Evolutionary conservation across 2,797 vertebrate genomes (phyloP).

Genomic region (Hippoglossus hippoglossus): DNA sequence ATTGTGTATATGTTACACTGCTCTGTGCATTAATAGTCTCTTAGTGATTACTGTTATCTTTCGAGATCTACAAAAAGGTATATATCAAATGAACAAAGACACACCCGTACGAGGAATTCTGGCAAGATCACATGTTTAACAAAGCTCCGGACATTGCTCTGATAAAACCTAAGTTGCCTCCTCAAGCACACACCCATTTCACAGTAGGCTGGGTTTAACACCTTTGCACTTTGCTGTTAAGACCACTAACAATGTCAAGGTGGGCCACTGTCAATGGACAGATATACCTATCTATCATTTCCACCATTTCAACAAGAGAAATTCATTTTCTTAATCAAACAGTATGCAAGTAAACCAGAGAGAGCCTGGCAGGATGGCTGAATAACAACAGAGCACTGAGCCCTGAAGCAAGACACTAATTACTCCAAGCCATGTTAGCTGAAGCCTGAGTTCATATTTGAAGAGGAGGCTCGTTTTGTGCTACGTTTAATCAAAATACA

Average conservation of each 20-base stretch:
- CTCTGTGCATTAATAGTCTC: not conserved
- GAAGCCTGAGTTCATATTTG: not conserved
- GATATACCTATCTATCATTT: not conserved
- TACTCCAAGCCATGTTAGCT: not conserved
- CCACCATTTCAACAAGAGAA: not conserved
- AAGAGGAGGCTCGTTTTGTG: conserved; percentile 6
- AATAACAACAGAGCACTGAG: not conserved
- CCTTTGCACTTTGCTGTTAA: conserved; percentile 10
- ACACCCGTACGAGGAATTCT: conserved; percentile 37
- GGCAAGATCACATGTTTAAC: conserved; percentile 27
- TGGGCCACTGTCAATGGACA: not conserved
- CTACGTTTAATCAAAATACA: conserved; percentile 19
- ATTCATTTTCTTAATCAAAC: not conserved
- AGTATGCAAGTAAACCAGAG: not conserved
- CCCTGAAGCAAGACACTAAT: conserved; percentile 16
- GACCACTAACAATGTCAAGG: not conserved
- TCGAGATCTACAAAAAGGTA: conserved; percentile 1
- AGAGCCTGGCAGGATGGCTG: not conserved
- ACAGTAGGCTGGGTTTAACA: conserved; percentile 5
- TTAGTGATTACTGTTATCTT: not conserved
- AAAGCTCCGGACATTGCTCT: conserved; percentile 36
- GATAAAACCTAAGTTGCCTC: conserved; percentile 24
- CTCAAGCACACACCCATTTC: conserved; percentile 15
- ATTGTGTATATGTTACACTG: not conserved
- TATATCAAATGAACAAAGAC: conserved; percentile 18